phyloP scores from a whole-genome alignment of 2,113 vertebrate genomes.

The Scomber colias region DNA sequence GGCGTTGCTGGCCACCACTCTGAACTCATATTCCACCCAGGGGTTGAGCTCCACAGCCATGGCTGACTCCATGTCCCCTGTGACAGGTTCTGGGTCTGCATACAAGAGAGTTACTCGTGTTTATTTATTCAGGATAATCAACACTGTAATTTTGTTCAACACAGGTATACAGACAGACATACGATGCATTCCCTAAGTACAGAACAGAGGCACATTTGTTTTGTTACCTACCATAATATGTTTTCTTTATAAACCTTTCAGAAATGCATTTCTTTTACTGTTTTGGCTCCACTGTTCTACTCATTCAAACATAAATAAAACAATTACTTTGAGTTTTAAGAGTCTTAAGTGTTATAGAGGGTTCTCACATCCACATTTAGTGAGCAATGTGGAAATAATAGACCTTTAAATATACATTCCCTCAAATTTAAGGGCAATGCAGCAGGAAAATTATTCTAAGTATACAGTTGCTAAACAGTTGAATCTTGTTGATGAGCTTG shows the following conservation, averaged over 20 bases:
- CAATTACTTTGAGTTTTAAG: background rate
- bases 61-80: constrained; percentile 96
- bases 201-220: too few species aligned
- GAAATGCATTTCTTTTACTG: too few species aligned
- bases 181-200: too few species aligned
- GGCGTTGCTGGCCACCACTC: constrained; percentile 94
- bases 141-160: background rate
- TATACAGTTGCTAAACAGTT: constrained; percentile 2
- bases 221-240: too few species aligned
- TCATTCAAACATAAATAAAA: too few species aligned
- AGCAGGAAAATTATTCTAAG: background rate
- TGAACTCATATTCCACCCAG: constrained; percentile 98
- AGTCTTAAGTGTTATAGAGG: background rate
- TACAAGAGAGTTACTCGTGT: constrained; percentile 22
- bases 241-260: too few species aligned
- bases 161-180: too few species aligned
- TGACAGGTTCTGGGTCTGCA: constrained; percentile 93
- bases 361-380: background rate
- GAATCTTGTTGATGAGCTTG: background rate
- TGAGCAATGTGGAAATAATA: background rate
- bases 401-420: background rate
- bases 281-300: too few species aligned
- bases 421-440: background rate
- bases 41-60: constrained; percentile 95
- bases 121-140: constrained; percentile 23